Evolutionary conservation across 2,113 vertebrate species (phyloP).

Genomic region (Sander vitreus): DNA sequence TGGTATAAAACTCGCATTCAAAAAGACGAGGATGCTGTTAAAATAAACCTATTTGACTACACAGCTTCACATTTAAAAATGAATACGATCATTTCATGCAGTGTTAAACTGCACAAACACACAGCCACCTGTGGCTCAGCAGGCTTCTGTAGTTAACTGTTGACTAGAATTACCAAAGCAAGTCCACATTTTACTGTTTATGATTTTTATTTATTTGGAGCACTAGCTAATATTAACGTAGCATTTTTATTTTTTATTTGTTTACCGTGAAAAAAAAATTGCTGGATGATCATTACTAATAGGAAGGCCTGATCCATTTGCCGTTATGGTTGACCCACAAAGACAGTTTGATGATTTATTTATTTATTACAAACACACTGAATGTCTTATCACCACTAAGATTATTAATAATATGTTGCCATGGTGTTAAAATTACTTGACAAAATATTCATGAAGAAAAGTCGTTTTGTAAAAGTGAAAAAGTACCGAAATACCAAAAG

Average conservation of each 20-base stretch:
- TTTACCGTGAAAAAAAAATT: not conserved
- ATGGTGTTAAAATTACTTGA: not conserved
- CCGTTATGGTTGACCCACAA: not conserved
- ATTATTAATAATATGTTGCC: not conserved
- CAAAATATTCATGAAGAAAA: not conserved
- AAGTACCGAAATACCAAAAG: not conserved
- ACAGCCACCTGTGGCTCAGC: constrained; percentile 65
- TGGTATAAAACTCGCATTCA: not conserved
- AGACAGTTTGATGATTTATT: not conserved
- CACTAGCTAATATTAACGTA: not conserved
- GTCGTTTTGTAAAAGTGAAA: not conserved
- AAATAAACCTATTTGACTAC: not conserved
- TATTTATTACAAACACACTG: not conserved
- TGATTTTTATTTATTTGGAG: not conserved
- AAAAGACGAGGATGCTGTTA: not conserved
- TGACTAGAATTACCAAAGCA: not conserved
- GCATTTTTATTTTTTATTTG: not conserved
- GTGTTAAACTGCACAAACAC: constrained; percentile 8
- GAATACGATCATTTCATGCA: not conserved
- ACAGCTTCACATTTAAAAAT: not conserved
- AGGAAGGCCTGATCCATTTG: not conserved
- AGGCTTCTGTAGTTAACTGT: not conserved
- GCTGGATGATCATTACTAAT: not conserved
- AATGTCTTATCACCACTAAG: not conserved
- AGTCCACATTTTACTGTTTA: not conserved